Evolutionary conservation across 2,113 vertebrate genomes (phyloP).

Genomic region (Hemiscyllium ocellatum): DNA sequence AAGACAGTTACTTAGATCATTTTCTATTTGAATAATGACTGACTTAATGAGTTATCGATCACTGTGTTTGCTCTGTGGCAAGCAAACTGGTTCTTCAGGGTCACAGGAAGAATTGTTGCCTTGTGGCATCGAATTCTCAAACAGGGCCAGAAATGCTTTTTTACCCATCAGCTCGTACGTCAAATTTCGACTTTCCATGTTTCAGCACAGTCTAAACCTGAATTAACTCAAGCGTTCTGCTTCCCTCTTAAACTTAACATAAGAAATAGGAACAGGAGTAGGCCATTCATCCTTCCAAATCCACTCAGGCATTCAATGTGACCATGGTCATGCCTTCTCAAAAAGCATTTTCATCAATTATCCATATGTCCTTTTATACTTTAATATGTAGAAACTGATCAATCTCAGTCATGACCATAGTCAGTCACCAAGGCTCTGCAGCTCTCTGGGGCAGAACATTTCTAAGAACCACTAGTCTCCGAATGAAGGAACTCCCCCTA

Average conservation of each 20-base stretch:
- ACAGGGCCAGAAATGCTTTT: not conserved
- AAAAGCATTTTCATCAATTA: too few species aligned
- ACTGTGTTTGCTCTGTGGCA: not conserved
- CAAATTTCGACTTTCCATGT: not conserved
- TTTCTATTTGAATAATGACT: not conserved
- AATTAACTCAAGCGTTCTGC: not conserved
- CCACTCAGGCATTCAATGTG: too few species aligned
- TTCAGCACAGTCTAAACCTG: not conserved
- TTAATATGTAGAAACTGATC: too few species aligned
- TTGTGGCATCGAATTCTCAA: not conserved
- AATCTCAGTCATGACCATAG: too few species aligned
- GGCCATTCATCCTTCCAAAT: too few species aligned
- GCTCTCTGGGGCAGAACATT: too few species aligned
- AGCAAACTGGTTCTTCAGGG: not conserved
- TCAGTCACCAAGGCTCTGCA: too few species aligned
- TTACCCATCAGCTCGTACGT: not conserved
- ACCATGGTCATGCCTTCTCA: too few species aligned
- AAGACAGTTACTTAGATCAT: constrained; percentile 33
- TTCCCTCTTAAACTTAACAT: not conserved
- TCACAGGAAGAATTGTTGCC: not conserved
- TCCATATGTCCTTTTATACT: too few species aligned
- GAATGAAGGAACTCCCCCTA: too few species aligned
- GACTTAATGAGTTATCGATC: constrained; percentile 30
- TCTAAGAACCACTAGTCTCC: too few species aligned
- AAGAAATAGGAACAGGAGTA: too few species aligned